phyloP scores from a whole-genome alignment of 2,113 vertebrate genomes.

The Arenaria interpres region DNA sequence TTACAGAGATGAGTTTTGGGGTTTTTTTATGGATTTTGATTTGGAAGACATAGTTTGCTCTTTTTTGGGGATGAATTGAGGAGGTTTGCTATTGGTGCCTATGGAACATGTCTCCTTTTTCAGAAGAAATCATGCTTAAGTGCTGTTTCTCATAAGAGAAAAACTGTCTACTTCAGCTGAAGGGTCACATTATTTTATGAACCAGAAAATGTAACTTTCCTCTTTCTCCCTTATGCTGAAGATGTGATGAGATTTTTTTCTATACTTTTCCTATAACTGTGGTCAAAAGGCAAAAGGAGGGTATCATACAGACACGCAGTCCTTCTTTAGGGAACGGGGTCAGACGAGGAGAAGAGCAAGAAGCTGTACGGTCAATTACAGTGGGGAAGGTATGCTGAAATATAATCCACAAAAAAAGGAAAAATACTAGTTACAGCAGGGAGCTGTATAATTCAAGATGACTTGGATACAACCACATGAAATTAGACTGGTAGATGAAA shows the following conservation, averaged over 20 bases:
- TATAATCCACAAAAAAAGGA: not conserved
- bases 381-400: not conserved
- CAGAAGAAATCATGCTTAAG: not conserved
- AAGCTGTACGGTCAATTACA: not conserved
- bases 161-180: not conserved
- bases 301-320: not conserved
- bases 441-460: not conserved
- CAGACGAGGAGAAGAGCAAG: not conserved
- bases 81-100: not conserved
- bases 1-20: not conserved
- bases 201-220: not conserved
- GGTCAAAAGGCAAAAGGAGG: not conserved
- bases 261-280: not conserved
- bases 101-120: not conserved
- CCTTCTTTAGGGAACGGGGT: not conserved
- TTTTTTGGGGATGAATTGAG: not conserved
- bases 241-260: not conserved
- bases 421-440: not conserved
- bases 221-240: not conserved
- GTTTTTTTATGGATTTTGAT: not conserved
- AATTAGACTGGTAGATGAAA: not conserved
- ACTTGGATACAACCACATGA: not conserved
- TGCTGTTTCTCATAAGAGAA: not conserved
- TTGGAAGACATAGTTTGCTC: not conserved
- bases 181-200: not conserved